Conservation (phyloP, 2,888 invertebrate species). For the Lomographa bimaculata region DNA sequence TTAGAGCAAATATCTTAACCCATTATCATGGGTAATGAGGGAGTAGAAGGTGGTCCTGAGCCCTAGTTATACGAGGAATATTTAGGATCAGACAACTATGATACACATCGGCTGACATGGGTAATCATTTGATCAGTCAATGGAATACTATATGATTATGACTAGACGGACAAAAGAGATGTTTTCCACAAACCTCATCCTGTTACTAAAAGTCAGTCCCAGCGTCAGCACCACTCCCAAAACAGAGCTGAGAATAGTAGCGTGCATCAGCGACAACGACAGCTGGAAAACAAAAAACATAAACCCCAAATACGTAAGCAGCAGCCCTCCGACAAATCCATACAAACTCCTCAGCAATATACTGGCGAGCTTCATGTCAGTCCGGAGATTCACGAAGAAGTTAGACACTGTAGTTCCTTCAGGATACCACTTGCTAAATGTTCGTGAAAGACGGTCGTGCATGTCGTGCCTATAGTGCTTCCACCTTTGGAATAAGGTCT, state of each 20-base stretch:
- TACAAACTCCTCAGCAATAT: constrained; percentile 85
- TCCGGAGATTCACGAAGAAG: constrained; percentile 57
- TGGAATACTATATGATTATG: too few species aligned
- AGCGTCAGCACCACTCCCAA: constrained; percentile 86
- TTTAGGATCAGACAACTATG: too few species aligned
- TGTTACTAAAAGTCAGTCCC: constrained; percentile 86
- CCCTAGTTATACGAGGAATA: too few species aligned
- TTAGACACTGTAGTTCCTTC: constrained; percentile 62
- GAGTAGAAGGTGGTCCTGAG: too few species aligned
- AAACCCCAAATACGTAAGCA: constrained; percentile 86
- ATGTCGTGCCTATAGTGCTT: constrained; percentile 66
- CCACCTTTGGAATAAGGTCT: constrained; percentile 73
- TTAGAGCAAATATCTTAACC: too few species aligned
- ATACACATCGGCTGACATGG: too few species aligned
- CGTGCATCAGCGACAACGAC: constrained; percentile 83
- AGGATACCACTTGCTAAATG: constrained; percentile 59
- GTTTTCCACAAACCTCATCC: constrained; percentile 58
- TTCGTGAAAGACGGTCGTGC: constrained; percentile 61
- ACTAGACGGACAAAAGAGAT: too few species aligned
- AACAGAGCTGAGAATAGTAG: constrained; percentile 85
- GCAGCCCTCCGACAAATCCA: constrained; percentile 86
- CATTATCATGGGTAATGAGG: too few species aligned
- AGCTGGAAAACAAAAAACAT: constrained; percentile 87
- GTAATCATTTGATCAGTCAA: too few species aligned
- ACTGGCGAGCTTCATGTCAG: constrained; percentile 80